Percentiles rank a stretch among this genome's conserved stretches.
These are phyloP conservation scores for Stercorarius parasiticus DNA, from an alignment of 2,113 vertebrate genomes.

Conservation along the genomic window DNA sequence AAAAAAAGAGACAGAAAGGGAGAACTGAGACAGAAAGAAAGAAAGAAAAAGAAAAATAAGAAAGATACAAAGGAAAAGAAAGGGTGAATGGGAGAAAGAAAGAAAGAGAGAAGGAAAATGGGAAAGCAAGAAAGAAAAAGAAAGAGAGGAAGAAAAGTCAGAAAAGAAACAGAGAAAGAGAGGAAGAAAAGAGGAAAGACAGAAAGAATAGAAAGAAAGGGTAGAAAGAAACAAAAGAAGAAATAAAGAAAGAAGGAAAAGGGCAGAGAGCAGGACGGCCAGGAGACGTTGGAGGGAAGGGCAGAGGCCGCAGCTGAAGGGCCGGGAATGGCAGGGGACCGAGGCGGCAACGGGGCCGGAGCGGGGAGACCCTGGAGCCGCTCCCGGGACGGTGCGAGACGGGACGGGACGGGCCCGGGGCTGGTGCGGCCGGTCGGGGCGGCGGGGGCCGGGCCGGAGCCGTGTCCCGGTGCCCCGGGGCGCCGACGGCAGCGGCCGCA, in stretches of 20 bases:
- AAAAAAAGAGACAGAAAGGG: neutral
- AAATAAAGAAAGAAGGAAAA: neutral
- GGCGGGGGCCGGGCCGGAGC: too few relatives aligned
- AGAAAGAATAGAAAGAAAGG: too few relatives aligned
- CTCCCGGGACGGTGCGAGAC: neutral
- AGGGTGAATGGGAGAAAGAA: neutral
- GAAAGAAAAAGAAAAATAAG: neutral
- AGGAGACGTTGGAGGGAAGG: too few relatives aligned
- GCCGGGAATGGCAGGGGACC: neutral
- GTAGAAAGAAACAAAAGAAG: too few relatives aligned
- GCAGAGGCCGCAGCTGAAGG: neutral
- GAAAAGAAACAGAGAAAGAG: too few relatives aligned
- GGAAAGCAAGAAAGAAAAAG: neutral
- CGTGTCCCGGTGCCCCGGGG: neutral
- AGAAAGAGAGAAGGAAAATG: neutral
- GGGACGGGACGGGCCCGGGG: too few relatives aligned
- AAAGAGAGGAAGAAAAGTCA: accelerated
- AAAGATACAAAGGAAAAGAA: neutral
- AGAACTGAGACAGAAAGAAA: neutral
- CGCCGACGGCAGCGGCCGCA: neutral
- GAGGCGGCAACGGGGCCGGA: neutral
- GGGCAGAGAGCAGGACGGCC: neutral
- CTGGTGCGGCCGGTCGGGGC: too few relatives aligned
- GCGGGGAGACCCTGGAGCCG: neutral
- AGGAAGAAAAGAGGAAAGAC: accelerated